Evolutionary conservation across 2,797 vertebrate genomes (phyloP).

Genomic region (Pangasius djambal): DNA sequence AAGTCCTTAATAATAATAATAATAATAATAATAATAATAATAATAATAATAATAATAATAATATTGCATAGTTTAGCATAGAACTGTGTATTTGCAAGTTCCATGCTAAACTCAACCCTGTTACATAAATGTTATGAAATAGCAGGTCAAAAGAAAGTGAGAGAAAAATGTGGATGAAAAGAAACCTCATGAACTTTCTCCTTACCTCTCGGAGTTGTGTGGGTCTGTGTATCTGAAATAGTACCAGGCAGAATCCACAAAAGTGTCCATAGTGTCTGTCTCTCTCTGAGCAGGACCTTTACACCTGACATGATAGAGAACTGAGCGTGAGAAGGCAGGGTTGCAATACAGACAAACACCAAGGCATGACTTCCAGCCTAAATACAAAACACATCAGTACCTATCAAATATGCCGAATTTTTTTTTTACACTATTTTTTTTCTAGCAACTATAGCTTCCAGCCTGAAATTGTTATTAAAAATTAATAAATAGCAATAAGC

Average conservation of each 20-base stretch:
- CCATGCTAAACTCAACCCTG: neutral
- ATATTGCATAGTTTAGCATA: too few relatives aligned
- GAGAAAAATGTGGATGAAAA: neutral
- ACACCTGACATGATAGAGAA: constrained; percentile 77
- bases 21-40: too few relatives aligned
- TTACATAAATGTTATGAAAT: neutral
- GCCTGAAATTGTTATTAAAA: neutral
- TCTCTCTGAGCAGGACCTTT: constrained; percentile 84
- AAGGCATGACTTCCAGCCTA: constrained; percentile 37
- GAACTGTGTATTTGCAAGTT: neutral
- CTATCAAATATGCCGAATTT: neutral
- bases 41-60: too few relatives aligned
- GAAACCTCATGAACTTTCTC: constrained; percentile 10
- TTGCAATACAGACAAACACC: neutral
- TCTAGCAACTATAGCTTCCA: neutral
- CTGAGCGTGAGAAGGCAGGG: neutral
- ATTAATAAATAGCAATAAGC: neutral
- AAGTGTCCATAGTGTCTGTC: constrained; percentile 97
- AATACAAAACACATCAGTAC: neutral
- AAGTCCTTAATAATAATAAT: neutral
- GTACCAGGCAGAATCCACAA: constrained; percentile 98
- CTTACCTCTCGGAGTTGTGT: constrained; percentile 83
- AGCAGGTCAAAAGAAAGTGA: neutral
- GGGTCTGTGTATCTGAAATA: constrained; percentile 95
- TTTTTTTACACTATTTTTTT: too few relatives aligned